Percentiles rank a stretch among this genome's conserved stretches.
Evolutionary conservation across 2,888 invertebrate genomes (phyloP).

Genomic region (Nezara viridula): DNA sequence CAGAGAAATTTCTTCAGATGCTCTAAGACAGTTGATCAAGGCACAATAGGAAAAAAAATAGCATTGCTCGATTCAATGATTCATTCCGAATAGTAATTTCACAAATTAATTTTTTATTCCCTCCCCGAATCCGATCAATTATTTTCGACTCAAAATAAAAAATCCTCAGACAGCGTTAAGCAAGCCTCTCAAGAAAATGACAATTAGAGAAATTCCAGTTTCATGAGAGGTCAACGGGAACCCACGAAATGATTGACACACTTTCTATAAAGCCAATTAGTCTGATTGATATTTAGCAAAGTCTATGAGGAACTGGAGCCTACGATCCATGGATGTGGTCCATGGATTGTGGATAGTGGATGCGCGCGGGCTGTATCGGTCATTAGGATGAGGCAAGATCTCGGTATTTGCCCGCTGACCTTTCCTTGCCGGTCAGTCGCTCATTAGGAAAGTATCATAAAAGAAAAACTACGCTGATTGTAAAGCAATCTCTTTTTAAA

Average conservation of each 20-base stretch:
- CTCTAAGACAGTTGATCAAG: neutral
- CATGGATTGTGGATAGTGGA: neutral
- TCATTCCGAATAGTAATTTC: neutral
- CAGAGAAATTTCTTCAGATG: neutral
- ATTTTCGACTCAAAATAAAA: neutral
- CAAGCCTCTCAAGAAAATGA: neutral
- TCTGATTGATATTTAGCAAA: neutral
- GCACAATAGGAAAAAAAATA: neutral
- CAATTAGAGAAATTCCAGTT: slow-evolving; percentile 31
- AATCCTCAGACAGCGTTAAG: neutral
- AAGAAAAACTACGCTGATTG: neutral
- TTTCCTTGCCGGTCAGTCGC: slow-evolving; percentile 37
- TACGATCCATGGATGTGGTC: neutral
- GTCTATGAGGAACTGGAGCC: neutral
- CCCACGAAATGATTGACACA: slow-evolving; percentile 33
- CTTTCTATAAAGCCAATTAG: slow-evolving; percentile 28
- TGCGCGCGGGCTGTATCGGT: slow-evolving; percentile 4
- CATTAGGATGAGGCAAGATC: slow-evolving; percentile 6
- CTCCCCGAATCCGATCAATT: neutral
- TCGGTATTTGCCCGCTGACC: slow-evolving; percentile 29
- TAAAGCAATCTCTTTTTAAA: slow-evolving; percentile 17
- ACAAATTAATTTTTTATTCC: neutral
- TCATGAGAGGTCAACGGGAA: slow-evolving; percentile 19
- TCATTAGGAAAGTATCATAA: slow-evolving; percentile 39
- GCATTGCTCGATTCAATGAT: neutral